Evolutionary conservation across 2,888 invertebrate species (phyloP), one percentile per base, ranked within the genome.

Genomic region (Amphipoea oculea): DNA sequence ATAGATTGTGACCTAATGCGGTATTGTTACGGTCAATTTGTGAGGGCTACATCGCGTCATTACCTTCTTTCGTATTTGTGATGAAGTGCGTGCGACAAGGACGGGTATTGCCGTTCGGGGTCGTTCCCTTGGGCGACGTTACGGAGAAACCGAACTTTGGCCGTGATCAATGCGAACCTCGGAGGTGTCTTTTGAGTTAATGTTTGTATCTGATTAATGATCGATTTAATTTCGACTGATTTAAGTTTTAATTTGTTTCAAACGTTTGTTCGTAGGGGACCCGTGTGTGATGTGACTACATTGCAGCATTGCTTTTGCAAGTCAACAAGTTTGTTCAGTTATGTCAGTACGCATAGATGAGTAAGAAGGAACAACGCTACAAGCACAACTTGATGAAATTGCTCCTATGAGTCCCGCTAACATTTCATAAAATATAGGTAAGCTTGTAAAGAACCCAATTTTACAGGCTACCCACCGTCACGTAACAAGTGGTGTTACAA

Each of bases 91-190:
- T 90, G 92, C 89, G 95, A 95, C 91, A 94, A 89, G 91, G 95
- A 94, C 88, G 90, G 92, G 87, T 91, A 91, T 42, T 84, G 86
- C 85, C 88, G 88, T 89, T 90, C 88, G 89, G 92, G 93, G 94
- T 92, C 91, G 90, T 87, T 94, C 95, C 95, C 95, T 83, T 75
- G 96, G 95, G 95, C 88, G 92, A 95, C 95, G 95, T 96, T 95
- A 95, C 93, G 90, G 91, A 91, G 92, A 94, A 95, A 95, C 95
- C 93, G 92, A 95, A 96, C 93, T 95, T 95, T 92, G 93, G 92
- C 90, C 92, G 93, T 96, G 96, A 96, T 96, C 96, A 95, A 95
- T 94, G 95, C 90, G 90, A 93, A 91, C 93, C 95, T 95, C 93
- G 73, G 91, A 94, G 95, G 95, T 94, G 94, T 94, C 92, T 95